phyloP scores from a whole-genome alignment of 2,113 vertebrate species.

The Axis porcinus region DNA sequence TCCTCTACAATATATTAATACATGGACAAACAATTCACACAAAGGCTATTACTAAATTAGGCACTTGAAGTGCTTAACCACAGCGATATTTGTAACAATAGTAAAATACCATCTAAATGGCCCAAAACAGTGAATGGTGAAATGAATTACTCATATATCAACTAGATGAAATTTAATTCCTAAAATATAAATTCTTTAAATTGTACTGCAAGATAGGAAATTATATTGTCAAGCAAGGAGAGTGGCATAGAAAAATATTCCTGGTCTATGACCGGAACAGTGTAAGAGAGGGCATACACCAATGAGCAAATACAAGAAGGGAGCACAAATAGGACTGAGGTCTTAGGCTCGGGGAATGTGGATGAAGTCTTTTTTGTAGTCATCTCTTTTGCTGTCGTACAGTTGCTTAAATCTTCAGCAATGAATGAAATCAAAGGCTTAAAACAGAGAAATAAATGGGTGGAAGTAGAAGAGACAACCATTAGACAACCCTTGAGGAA shows the following conservation, averaged over 20 bases:
- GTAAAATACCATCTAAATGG: background rate
- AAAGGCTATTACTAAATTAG: background rate
- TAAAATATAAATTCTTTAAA: background rate
- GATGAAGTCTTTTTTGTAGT: background rate
- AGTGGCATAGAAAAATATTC: background rate
- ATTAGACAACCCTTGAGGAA: conserved; percentile 30
- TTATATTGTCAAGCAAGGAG: background rate
- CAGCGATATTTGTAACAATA: background rate
- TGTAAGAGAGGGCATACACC: background rate
- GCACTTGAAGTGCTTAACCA: background rate
- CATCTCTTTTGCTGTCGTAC: conserved; percentile 4
- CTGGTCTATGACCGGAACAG: background rate
- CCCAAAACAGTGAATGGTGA: background rate
- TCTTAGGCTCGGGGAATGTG: background rate
- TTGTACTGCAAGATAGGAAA: background rate
- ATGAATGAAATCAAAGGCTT: conserved; percentile 8
- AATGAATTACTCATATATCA: background rate
- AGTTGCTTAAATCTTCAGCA: conserved; percentile 14
- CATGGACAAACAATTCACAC: background rate
- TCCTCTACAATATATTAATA: background rate
- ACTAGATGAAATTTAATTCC: background rate
- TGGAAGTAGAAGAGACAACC: background rate
- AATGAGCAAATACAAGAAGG: background rate
- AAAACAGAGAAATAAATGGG: conserved; percentile 17
- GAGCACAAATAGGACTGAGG: background rate